Evolutionary conservation across 2,113 vertebrate species (phyloP), one percentile per base, ranked within the genome.

Genomic region (Lophochroa leadbeateri): DNA sequence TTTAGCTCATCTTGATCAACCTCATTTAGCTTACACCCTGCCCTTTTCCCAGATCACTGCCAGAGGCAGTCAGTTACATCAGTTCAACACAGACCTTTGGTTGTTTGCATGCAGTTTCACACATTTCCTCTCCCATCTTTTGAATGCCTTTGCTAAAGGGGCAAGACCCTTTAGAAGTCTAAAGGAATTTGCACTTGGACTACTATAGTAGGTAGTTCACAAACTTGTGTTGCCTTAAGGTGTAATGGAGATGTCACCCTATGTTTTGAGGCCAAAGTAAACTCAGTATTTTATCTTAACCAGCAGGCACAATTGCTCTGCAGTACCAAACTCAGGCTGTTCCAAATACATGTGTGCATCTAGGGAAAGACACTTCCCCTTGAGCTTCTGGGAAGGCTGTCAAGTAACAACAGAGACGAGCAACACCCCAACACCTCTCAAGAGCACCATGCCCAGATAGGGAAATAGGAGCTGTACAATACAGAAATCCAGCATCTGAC

Each of bases 401-500:
- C 85, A 74, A n/a, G 17, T 15, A 79, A 74, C 11, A 53, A 20
- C 1, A 3, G 49, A 88, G 41, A 53, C 0, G 1, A 90, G 53
- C 53, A 87, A 76, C 46, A 63, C 5, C 69, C 46, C 64, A 63
- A 17, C 60, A 43, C n/a, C 29, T 60, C 25, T 47, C 9, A 58
- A 53, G 61, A 82, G 33, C 57, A 53, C 23, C 50, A 2, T 6
- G 8, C 10, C 47, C 58, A 86, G 60, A 24, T 0, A 65, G 46
- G 37, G 27, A 82, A 68, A 24, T 20, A 37, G 52, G 50, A 68
- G 28, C 0, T 72, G 44, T 41, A 60, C n/a, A 57, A 14, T 1
- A 12, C 89, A 90, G 31, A 86, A 64, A 90, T 49, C 33, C 81
- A 94, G 43, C 7, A 27, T 92, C 98, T 93, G 72, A 98, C 98